Evolutionary conservation across 2,797 vertebrate genomes (phyloP).

Genomic region (Pseudochirops cupreus): DNA sequence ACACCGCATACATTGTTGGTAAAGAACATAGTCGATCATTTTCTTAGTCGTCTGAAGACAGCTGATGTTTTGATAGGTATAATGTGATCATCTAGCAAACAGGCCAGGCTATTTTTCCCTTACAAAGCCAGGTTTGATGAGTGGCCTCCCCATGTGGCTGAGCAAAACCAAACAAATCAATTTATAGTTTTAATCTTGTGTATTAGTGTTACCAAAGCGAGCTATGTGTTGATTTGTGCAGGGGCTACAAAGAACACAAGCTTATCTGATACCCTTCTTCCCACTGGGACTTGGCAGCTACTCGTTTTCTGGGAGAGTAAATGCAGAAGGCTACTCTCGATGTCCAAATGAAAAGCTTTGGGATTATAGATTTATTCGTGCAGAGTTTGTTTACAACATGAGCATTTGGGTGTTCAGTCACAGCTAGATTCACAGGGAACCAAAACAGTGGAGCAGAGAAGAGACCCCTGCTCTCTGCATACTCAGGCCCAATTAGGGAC

Average conservation of each 20-base stretch:
- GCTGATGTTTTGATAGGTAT: slow-evolving; percentile 28
- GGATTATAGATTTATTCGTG: not conserved
- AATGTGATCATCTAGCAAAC: slow-evolving; percentile 43
- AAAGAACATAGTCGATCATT: not conserved
- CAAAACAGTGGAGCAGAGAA: not conserved
- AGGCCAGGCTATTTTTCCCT: slow-evolving; percentile 16
- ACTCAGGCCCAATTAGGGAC: not conserved
- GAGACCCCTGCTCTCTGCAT: not conserved
- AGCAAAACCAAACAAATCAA: slow-evolving; percentile 14
- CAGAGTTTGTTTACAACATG: not conserved
- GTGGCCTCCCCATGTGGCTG: slow-evolving; percentile 39
- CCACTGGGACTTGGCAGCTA: not conserved
- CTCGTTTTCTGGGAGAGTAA: not conserved
- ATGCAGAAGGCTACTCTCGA: not conserved
- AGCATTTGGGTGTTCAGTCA: not conserved
- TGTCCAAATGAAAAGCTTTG: not conserved
- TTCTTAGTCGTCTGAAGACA: slow-evolving; percentile 23
- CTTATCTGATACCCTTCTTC: slow-evolving; percentile 11
- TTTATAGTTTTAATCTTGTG: slow-evolving; percentile 43
- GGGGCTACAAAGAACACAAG: not conserved
- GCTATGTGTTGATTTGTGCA: not conserved
- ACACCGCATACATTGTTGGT: slow-evolving; percentile 13
- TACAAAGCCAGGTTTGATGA: slow-evolving; percentile 52
- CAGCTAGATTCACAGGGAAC: not conserved
- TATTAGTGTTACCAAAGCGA: not conserved